Evolutionary conservation across 2,113 vertebrate species (phyloP).

Genomic region (Sphaerodactylus townsendi): DNA sequence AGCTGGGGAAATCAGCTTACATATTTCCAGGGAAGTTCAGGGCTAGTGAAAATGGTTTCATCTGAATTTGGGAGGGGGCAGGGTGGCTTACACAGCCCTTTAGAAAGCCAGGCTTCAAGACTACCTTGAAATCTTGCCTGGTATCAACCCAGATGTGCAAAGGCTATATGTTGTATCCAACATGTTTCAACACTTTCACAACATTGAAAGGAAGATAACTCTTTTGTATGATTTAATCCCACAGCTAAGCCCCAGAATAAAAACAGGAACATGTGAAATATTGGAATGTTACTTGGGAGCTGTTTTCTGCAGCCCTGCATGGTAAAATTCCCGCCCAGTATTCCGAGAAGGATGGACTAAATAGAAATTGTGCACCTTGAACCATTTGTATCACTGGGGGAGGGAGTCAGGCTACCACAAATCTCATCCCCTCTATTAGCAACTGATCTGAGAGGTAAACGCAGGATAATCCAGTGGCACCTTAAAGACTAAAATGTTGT

Average conservation of each 20-base stretch:
- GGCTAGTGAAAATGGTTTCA: not conserved
- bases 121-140: not conserved
- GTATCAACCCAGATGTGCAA: not conserved
- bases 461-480: too few species aligned
- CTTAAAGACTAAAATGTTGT: too few species aligned
- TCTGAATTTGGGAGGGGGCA: not conserved
- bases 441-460: not conserved
- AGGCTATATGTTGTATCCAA: too few species aligned
- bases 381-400: not conserved
- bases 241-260: not conserved
- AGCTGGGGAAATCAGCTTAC: not conserved
- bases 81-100: not conserved
- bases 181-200: too few species aligned
- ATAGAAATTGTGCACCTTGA: not conserved
- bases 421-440: not conserved
- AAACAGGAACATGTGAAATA: not conserved
- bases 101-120: not conserved
- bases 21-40: not conserved
- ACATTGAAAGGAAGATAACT: not conserved
- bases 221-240: not conserved
- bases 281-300: not conserved
- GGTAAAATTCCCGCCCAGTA: not conserved
- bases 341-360: not conserved
- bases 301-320: not conserved
- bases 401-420: not conserved